Conservation (phyloP, 2,113 vertebrate species). For the Chlorodrepanis virens region DNA sequence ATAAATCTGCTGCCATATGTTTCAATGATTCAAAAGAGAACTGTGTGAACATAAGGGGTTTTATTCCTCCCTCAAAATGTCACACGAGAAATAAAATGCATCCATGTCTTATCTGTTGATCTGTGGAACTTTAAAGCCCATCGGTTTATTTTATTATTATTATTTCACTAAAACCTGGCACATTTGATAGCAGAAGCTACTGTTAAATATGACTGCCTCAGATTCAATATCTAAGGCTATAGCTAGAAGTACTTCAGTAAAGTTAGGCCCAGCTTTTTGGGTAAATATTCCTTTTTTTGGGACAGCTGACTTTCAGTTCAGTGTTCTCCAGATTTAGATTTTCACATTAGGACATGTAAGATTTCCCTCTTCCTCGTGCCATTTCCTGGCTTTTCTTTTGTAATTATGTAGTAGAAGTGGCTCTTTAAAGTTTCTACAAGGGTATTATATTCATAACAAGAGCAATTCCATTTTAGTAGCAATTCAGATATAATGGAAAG, state of each 20-base stretch:
- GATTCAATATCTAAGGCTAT: background rate
- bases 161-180: background rate
- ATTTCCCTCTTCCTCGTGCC: background rate
- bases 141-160: background rate
- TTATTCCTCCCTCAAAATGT: constrained; percentile 36
- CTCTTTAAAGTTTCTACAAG: constrained; percentile 43
- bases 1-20: constrained; percentile 49
- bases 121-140: background rate
- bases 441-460: constrained; percentile 36
- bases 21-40: constrained; percentile 27
- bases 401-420: constrained; percentile 14
- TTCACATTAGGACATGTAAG: accelerated
- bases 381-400: constrained; percentile 23
- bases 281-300: background rate
- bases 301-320: background rate
- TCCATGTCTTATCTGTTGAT: background rate
- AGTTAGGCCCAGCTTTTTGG: background rate
- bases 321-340: background rate
- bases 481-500: constrained; percentile 45
- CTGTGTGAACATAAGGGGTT: constrained; percentile 22
- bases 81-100: constrained; percentile 14
- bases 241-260: background rate
- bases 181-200: background rate
- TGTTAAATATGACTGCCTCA: background rate
- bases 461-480: constrained; percentile 58